Conservation (phyloP, 2,888 invertebrate genomes). For the Eledone cirrhosa region DNA sequence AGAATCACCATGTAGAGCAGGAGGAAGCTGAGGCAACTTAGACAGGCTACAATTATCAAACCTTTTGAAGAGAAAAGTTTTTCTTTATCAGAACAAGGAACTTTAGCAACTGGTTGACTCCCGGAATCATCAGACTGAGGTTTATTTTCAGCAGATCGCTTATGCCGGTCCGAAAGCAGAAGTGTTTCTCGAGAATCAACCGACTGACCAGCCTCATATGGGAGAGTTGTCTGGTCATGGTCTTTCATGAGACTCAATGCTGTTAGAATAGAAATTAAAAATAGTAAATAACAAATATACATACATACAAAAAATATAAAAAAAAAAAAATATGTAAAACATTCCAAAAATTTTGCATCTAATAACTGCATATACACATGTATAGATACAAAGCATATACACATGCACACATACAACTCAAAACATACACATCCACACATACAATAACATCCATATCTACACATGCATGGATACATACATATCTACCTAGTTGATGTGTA, state of each 20-base stretch:
- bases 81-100: neutral
- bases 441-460: too few species aligned
- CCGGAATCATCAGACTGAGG: neutral
- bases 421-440: too few species aligned
- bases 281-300: neutral
- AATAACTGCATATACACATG: neutral
- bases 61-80: slow-evolving; percentile 1
- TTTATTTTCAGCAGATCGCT: too few species aligned
- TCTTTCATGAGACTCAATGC: too few species aligned
- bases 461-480: too few species aligned
- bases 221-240: neutral
- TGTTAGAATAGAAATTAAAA: neutral
- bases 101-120: neutral
- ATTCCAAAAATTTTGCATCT: too few species aligned
- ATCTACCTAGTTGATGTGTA: too few species aligned
- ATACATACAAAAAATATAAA: neutral
- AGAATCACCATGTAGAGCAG: neutral
- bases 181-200: neutral
- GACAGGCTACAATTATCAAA: neutral
- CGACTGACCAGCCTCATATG: too few species aligned
- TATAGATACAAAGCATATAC: neutral
- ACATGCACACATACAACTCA: too few species aligned
- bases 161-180: too few species aligned
- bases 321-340: neutral
- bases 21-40: neutral